Evolutionary conservation across 2,113 vertebrate genomes (phyloP), one percentile per base, ranked within the genome.

Genomic region (Mirounga angustirostris): DNA sequence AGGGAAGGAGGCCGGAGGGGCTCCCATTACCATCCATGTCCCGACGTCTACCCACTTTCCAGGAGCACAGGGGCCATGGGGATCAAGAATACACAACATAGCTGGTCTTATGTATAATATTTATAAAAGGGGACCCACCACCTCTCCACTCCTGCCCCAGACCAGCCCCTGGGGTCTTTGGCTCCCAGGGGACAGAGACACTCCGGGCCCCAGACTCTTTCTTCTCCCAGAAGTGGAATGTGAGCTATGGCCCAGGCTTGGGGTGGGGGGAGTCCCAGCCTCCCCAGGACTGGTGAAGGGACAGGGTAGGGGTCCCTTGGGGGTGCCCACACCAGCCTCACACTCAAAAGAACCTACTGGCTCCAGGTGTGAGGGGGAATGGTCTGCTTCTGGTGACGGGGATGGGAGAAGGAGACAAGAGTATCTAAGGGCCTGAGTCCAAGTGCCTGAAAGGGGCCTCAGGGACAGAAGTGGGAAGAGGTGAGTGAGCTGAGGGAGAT

Each of bases 41-140:
- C 28, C 24, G 1, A 61, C 14, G 30, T 52, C 43, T 58, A 86
- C 13, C 19, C 28, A 52, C 85, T 80, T 92, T 91, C 65, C 76
- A 88, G 76, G 78, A 78, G 85, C 69, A 59, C 54, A 46, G 71
- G 28, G 88, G 52, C 46, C 76, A 59, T 15, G 15, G 33, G 63
- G 52, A 76, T 65, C 36, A 95, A 95, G 52, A 97, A 97, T 67
- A 89, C n/a, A 81, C 50, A 97, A 46, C 90, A 89, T 89, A 91
- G 56, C 13, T 56, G 46, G 73, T 97, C 92, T 88, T 88, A 54
- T 3, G n/a, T 95, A 85, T 95, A 63, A 91, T 96, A 95, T 98
- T 98, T 98, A 98, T 98, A 98, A 98, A 98, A 98, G 93, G 69
- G 89, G 81, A 82, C 85, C 63, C 46, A 74, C 78, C 71, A 76